These are phyloP conservation scores for Hirudinaria manillensis DNA, from an alignment of 2,888 invertebrate species.

Conservation along the genomic window DNA sequence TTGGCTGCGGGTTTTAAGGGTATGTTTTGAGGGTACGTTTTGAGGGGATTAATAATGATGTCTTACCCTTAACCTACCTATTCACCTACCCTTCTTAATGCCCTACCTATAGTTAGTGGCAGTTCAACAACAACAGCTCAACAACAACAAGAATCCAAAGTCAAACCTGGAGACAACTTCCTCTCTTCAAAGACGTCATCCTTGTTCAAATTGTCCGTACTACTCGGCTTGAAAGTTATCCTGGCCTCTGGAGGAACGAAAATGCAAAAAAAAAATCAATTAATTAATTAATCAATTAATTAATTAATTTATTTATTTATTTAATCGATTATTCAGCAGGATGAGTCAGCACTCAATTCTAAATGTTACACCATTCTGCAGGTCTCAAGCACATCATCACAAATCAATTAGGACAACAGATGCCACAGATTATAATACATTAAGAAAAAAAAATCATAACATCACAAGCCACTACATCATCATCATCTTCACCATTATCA, in stretches of 20 bases:
- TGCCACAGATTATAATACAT: no score
- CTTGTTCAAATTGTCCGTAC: slow-evolving; percentile 7
- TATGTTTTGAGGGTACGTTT: background rate
- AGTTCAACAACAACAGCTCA: background rate
- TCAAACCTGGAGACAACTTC: slow-evolving; percentile 1
- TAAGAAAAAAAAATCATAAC: no score
- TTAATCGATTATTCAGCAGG: no score
- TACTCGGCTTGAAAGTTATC: slow-evolving; percentile 25
- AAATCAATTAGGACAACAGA: no score
- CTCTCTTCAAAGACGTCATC: background rate
- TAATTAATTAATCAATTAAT: background rate
- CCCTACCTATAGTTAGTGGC: background rate
- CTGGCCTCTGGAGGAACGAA: background rate
- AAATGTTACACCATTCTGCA: no score
- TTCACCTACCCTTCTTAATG: background rate
- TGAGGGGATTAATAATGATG: no score
- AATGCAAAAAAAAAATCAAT: background rate
- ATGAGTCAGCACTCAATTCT: no score
- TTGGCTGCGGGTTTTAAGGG: background rate
- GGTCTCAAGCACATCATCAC: no score
- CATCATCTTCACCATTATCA: background rate
- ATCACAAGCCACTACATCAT: background rate
- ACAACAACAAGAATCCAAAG: background rate
- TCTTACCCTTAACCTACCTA: no score
- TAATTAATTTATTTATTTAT: no score